Evolutionary conservation across 2,113 vertebrate species (phyloP), one percentile per base, ranked within the genome.

Genomic region (Oreocharis arfaki): DNA sequence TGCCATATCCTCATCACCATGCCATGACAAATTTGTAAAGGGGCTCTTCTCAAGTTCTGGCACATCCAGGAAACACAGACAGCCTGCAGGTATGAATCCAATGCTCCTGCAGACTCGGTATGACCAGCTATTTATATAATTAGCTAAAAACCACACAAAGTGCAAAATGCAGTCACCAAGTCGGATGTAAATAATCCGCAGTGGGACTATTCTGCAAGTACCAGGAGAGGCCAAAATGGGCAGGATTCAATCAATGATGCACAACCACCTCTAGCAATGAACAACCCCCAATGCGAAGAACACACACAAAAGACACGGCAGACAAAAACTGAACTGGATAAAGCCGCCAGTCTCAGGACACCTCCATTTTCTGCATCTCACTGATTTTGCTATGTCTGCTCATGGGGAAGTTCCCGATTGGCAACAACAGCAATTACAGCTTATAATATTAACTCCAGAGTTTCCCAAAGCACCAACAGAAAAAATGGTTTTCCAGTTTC

Each of bases 81-180:
- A 56, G 4, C 22, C 52, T 26, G 16, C 13, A 4, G 49, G 27
- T 19, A 3, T 1, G 13, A 78, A 59, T 8, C 26, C 47, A 14
- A 1, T 1, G 5, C 46, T 63, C 37, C 49, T 33, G 53, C 46
- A 47, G 37, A 14, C 27, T 42, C 6, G 0, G 4, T 16, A 15
- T 3, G 12, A 67, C 26, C 32, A 39, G 26, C 26, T 32, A 3
- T 17, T 77, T 24, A 8, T 4, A 5, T 20, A 42, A 46, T 23
- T 17, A 64, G n/a, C 39, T 39, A 16, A 76, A 81, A 89, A 17
- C 6, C 22, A 42, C 30, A 39, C 28, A 16, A 44, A n/a, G 16
- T 7, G 15, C 18, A 76, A 73, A 68, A 73, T 4, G 15, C 35
- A 46, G 17, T 10, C 46, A 61, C 21, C 52, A 27, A 39, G 30